phyloP scores from a whole-genome alignment of 30 jellyfish, hydroid and myxozoan species.

The Cassiopea andromeda region DNA sequence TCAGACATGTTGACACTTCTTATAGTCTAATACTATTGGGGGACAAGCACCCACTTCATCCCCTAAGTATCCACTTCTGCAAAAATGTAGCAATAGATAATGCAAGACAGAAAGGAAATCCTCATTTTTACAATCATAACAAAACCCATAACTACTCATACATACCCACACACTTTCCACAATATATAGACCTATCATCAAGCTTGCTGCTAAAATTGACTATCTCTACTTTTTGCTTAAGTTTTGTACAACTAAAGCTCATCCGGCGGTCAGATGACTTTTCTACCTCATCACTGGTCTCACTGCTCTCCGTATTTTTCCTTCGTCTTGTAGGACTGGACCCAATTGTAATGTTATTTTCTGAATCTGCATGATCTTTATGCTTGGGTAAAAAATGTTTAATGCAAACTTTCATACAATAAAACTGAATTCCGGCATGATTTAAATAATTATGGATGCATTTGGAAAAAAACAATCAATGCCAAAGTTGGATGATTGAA shows the following conservation, averaged over 20 bases:
- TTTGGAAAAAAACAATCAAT: too few species aligned
- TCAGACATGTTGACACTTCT: too few species aligned
- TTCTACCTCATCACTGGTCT: constrained; percentile 13
- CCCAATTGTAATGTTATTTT: constrained; percentile 15
- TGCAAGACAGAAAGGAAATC: too few species aligned
- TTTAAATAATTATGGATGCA: too few species aligned
- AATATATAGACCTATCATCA: constrained; percentile 36
- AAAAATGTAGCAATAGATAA: too few species aligned
- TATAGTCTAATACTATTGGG: too few species aligned
- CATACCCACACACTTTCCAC: constrained; percentile 68
- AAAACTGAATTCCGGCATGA: too few species aligned
- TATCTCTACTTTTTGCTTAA: constrained; percentile 37
- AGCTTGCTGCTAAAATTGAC: constrained; percentile 38
- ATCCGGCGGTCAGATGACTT: constrained; percentile 23
- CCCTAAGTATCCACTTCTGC: too few species aligned
- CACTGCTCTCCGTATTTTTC: constrained; percentile 56
- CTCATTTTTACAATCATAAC: too few species aligned
- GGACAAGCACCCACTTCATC: too few species aligned
- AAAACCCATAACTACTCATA: neutral
- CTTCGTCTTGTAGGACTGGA: constrained; percentile 30
- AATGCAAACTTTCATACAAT: too few species aligned
- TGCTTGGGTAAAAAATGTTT: constrained; percentile 1
- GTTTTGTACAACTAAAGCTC: constrained; percentile 48
- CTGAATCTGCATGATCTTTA: constrained; percentile 43
- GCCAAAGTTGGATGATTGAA: too few species aligned